Percentiles rank a stretch among this genome's conserved stretches.
These are phyloP conservation scores for Chymomyza amoena DNA, from an alignment of 2,888 invertebrate species.

Conservation along the genomic window DNA sequence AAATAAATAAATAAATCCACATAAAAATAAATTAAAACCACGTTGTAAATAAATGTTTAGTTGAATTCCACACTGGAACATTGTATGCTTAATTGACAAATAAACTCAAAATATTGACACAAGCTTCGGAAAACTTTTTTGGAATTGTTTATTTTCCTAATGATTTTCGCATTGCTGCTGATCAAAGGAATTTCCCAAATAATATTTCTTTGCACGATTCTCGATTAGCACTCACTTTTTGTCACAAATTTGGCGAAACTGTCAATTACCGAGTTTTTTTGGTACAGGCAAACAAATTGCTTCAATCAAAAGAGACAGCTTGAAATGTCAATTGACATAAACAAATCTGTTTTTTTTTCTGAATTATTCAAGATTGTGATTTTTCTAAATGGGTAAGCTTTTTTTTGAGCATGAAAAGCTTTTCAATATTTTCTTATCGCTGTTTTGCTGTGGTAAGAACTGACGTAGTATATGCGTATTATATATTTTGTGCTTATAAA, in stretches of 20 bases:
- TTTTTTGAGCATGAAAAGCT: background rate
- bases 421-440: background rate
- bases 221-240: background rate
- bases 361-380: background rate
- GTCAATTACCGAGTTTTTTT: background rate
- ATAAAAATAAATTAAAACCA: background rate
- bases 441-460: background rate
- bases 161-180: background rate
- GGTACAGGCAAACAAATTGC: background rate
- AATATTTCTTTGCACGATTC: background rate
- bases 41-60: slow-evolving; percentile 49
- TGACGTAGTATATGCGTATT: background rate
- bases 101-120: slow-evolving; percentile 20
- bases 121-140: background rate
- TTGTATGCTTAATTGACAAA: background rate
- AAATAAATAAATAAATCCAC: background rate
- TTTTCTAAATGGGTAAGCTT: background rate
- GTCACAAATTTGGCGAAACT: background rate
- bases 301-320: background rate
- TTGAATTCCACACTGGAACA: background rate
- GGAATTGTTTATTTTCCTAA: background rate
- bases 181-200: background rate
- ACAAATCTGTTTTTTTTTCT: background rate
- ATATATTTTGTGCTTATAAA: background rate
- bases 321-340: background rate